Evolutionary conservation across 2,113 vertebrate genomes (phyloP).

Genomic region (Mesoclemmys tuberculata): DNA sequence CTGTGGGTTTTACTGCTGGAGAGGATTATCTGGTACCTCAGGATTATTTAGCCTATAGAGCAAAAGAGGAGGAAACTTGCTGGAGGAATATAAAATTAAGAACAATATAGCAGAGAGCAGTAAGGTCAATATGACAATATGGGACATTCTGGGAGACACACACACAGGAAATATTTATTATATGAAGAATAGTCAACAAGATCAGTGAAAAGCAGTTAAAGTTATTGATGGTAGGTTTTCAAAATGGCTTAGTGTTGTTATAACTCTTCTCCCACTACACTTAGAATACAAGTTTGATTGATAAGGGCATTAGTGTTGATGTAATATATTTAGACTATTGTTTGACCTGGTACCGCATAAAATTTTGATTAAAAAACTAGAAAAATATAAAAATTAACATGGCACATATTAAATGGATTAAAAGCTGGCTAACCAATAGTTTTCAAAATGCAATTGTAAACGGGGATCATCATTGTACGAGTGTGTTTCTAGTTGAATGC

Average conservation of each 20-base stretch:
- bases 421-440: background rate
- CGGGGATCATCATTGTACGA: background rate
- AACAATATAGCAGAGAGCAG: background rate
- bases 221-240: background rate
- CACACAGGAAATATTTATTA: background rate
- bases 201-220: background rate
- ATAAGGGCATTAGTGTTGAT: background rate
- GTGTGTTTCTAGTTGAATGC: background rate
- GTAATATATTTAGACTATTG: background rate
- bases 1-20: fast-evolving
- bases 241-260: fast-evolving
- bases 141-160: background rate
- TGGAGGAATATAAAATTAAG: background rate
- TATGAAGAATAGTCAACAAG: background rate
- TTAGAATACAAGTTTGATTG: background rate
- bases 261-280: background rate
- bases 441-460: background rate
- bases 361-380: background rate
- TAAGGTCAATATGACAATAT: background rate
- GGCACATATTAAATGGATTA: background rate
- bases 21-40: background rate
- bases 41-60: background rate
- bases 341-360: background rate
- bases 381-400: background rate
- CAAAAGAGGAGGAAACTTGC: background rate